Conservation (phyloP, 2,113 vertebrate species). For the Apteryx owenii region DNA sequence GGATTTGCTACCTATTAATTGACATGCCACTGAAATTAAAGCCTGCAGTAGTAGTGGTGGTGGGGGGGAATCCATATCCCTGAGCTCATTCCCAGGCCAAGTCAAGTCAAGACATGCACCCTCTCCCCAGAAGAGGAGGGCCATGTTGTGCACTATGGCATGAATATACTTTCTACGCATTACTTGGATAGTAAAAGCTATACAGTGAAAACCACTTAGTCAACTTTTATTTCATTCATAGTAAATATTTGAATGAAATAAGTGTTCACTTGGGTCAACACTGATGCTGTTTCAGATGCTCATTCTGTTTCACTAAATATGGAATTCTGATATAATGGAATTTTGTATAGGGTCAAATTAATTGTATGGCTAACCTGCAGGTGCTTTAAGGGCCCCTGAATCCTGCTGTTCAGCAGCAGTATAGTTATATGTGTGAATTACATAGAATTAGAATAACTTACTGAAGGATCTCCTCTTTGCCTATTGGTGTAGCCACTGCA, state of each 20-base stretch:
- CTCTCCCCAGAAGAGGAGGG: not conserved
- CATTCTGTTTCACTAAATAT: not conserved
- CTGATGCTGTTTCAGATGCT: not conserved
- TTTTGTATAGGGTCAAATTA: not conserved
- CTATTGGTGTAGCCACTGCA: not conserved
- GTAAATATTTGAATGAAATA: too few species aligned
- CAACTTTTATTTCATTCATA: not conserved
- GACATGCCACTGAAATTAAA: not conserved
- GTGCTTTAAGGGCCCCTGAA: not conserved
- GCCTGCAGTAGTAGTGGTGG: not conserved
- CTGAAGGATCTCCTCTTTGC: not conserved
- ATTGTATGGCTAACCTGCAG: not conserved
- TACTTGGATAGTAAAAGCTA: not conserved
- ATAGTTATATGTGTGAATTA: rapidly evolving
- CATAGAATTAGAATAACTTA: not conserved
- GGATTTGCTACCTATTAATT: not conserved
- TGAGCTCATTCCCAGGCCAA: not conserved
- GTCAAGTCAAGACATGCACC: not conserved
- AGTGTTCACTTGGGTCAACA: not conserved
- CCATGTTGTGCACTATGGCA: rapidly evolving
- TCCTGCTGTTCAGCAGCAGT: not conserved
- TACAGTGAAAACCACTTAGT: not conserved
- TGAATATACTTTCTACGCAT: not conserved
- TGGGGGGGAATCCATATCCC: not conserved
- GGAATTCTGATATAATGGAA: not conserved